Percentiles rank a stretch among this genome's conserved stretches.
phyloP scores from a whole-genome alignment of 1,140 invertebrate species.

The Steinernema khuongi region DNA sequence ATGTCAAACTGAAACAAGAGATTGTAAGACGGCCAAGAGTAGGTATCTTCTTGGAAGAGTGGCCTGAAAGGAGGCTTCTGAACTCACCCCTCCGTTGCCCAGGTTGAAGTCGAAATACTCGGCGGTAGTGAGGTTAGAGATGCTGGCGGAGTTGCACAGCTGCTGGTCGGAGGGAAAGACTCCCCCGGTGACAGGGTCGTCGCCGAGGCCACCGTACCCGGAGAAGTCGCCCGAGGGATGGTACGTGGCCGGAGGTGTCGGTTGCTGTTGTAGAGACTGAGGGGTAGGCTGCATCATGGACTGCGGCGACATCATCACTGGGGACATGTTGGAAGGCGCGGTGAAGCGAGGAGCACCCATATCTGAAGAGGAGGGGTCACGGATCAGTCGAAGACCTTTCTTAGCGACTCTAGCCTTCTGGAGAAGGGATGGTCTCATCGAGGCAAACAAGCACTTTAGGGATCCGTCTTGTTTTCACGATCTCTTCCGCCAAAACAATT shows the following conservation, averaged over 20 bases:
- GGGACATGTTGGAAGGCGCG: not conserved
- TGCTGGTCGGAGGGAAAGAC: not conserved
- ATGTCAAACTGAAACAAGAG: slow-evolving; percentile 5
- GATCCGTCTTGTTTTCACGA: no score
- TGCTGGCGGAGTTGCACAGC: slow-evolving; percentile 4
- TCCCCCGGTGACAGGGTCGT: not conserved
- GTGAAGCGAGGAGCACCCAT: not conserved
- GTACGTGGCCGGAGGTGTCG: not conserved
- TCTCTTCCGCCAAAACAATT: no score
- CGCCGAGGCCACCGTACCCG: not conserved
- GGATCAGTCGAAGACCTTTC: no score
- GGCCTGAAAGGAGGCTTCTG: not conserved
- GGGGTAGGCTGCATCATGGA: not conserved
- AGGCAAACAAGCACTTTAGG: not conserved
- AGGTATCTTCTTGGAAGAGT: not conserved
- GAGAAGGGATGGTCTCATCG: not conserved
- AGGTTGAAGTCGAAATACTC: slow-evolving; percentile 5
- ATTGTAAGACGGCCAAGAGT: no score
- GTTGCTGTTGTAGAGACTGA: not conserved
- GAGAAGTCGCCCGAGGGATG: not conserved
- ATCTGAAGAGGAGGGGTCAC: slow-evolving; percentile 1
- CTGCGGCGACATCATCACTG: not conserved
- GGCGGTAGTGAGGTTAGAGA: not conserved
- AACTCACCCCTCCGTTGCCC: not conserved
- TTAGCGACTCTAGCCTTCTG: no score